Base-by-base conservation (phyloP, 2,888 invertebrate genomes). In the Athalia cordata region DNA sequence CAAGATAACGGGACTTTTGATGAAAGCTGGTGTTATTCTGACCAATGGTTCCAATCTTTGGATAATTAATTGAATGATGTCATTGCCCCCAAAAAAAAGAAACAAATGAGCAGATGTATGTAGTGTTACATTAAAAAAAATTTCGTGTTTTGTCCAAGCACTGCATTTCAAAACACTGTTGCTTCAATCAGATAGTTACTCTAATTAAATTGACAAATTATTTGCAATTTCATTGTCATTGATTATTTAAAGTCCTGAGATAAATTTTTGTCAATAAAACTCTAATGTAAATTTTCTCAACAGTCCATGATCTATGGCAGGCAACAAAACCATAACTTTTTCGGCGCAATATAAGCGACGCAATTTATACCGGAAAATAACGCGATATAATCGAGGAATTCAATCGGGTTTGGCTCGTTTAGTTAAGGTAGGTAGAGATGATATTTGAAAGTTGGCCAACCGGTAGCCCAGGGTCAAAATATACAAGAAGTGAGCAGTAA, bases 101-200 rank as follows among this genome's bases (percentile, higher is more conserved):
- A 49, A 7, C 9, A 43, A 43, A n/a, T 5, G 11, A 11, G 5
- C n/a, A 49, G 11, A 70, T 13, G n/a, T 11, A 3, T 67, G n/a
- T 45, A 3, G 5, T 47, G 47, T n/a, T 11, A 13, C 45, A 47
- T 49, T 49, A 5, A 45, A 7, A 29, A 8, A n/a, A 52, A 29
- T 3, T 43, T 47, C 47, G 59, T 72, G 72, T 72, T 72, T 72
- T 72, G 57, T 6, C 72, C 72, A 57, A 72, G 29, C 9, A 43
- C 57, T 59, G 45, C 52, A 72, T 72, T 59, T 72, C 72, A 72
- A 72, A 72, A 72, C 72, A 72, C 49, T 7, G 47, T 47, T 47
- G 47, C 59, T 47, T 57, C n/a, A 70, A n/a, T 57, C 43, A 9
- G 45, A 9, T 43, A 70, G 57, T 68, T 43, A 68, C 50, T 11